These are phyloP conservation scores for Nomada hirtipes DNA, from an alignment of 2,888 invertebrate species.

Conservation along the genomic window DNA sequence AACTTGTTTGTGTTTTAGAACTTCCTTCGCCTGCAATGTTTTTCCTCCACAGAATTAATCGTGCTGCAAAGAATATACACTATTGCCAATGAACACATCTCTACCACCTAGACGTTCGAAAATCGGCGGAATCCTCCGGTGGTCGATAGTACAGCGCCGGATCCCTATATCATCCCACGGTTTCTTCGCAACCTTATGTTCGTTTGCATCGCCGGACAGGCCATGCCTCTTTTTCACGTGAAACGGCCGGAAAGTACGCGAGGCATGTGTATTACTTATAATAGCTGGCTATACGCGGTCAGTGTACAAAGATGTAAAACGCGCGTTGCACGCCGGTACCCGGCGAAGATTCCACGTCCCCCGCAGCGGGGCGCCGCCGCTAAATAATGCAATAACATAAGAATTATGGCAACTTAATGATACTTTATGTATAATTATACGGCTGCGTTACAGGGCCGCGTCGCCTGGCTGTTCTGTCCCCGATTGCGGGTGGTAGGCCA, in stretches of 20 bases:
- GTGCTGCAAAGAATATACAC: neutral
- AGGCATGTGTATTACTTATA: slow-evolving; percentile 62
- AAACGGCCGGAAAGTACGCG: slow-evolving; percentile 56
- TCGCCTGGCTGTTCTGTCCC: slow-evolving; percentile 36
- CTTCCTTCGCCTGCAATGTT: too few species aligned
- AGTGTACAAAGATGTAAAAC: slow-evolving; percentile 64
- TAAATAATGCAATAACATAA: slow-evolving; percentile 83
- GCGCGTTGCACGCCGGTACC: slow-evolving; percentile 61
- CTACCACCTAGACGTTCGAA: neutral
- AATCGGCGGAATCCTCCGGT: neutral
- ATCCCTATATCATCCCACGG: slow-evolving; percentile 41
- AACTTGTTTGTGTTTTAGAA: too few species aligned
- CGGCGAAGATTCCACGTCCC: slow-evolving; percentile 75
- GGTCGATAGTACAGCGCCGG: slow-evolving; percentile 23
- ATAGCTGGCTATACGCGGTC: slow-evolving; percentile 53
- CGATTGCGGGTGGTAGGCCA: slow-evolving; percentile 56
- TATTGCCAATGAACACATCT: neutral
- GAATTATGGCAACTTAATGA: slow-evolving; percentile 83
- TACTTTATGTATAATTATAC: slow-evolving; percentile 83
- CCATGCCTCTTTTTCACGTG: slow-evolving; percentile 57
- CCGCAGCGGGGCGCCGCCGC: slow-evolving; percentile 79
- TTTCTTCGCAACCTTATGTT: slow-evolving; percentile 18
- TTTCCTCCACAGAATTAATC: neutral
- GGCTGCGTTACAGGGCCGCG: slow-evolving; percentile 60
- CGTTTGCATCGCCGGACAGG: slow-evolving; percentile 29